Evolutionary conservation across 2,113 vertebrate species (phyloP), one percentile per base, ranked within the genome.

Genomic region (Nicator chloris): DNA sequence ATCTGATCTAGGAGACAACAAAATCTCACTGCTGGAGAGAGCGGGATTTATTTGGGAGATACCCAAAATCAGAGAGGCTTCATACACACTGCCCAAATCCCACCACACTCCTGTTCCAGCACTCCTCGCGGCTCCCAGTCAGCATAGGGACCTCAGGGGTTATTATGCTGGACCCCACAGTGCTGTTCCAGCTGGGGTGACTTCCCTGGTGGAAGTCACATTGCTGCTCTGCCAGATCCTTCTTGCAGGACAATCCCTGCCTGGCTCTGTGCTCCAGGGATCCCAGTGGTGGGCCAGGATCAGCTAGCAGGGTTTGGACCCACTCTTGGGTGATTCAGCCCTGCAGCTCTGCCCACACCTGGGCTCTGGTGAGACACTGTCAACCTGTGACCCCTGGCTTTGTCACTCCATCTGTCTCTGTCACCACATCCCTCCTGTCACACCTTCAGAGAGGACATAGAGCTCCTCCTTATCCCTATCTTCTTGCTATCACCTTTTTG

Each of bases 81-180:
- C 4, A 9, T 14, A 7, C 31, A 20, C 0, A 2, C 22, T 65
- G 61, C 51, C 56, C 40, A 51, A 59, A 70, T 56, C 51, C 68
- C 40, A 78, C 4, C 42, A 21, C 2, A 3, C 22, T 57, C 23
- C 37, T 42, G 44, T 24, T 30, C 26, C 19, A 57, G 19, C 40
- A 40, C 30, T 40, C 28, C 37, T 10, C 0, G 0, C 30, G 9
- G 51, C 71, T 42, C 39, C 37, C 2, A 1, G 28, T 7, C 17
- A 13, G 31, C 64, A 82, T 26, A 35, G 42, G 10, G 10, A 61
- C 75, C 44, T 57, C 1, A 2, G 11, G 1, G 27, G 31, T 31
- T 8, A 2, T 33, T 31, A 3, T 2, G 3, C 31, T 54, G 92
- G 56, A 76, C 7, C 45, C 63, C 3, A 0, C 59, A 47, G 22